Evolutionary conservation across 2,113 vertebrate genomes (phyloP), one percentile per base, ranked within the genome.

Genomic region (Erythrocercus mccallii): DNA sequence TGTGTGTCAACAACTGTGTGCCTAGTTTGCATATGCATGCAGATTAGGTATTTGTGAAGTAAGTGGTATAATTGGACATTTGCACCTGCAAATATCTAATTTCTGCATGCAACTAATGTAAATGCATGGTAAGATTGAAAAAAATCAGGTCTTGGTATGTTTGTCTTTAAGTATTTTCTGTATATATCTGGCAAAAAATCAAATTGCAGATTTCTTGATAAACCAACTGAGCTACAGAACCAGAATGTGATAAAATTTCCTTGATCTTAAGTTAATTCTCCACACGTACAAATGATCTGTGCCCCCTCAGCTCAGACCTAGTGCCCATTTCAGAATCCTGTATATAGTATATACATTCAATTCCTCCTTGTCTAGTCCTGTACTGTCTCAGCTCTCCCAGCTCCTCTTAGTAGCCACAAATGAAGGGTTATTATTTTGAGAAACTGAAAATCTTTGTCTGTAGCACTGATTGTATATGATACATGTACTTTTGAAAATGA

Each of bases 61-160:
- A 97, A 96, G 82, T 96, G 88, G 85, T 71, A 94, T 96, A 97
- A 96, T 97, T 97, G 96, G 96, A 97, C 96, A 96, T 90, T 93
- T 96, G 92, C 94, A 97, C 95, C 95, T 97, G 95, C 85, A 96
- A 96, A 95, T 97, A 95, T 20, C 82, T 93, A 88, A 92, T 95
- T 84, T 95, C 85, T 94, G 76, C 90, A 86, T 86, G 72, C 40
- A 90, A 88, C 82, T 92, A 90, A 94, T 81, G 48, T 68, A 96
- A 93, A 88, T 88, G 90, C 69, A 86, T 84, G 77, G 60, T 61
- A 95, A 86, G 71, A 88, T 5, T 68, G 60, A 51, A 96, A 94
- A 76, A 95, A 88, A 78, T 61, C n/a, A 84, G 31, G 53, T 58
- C 60, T 54, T 78, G 44, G 21, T 76, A 35, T 6, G 27, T 33